A percentile compares a stretch with the other conserved stretches of the same genome.
Evolutionary conservation across 1,140 invertebrate species (phyloP).

Genomic region (Trichoplusia ni): DNA sequence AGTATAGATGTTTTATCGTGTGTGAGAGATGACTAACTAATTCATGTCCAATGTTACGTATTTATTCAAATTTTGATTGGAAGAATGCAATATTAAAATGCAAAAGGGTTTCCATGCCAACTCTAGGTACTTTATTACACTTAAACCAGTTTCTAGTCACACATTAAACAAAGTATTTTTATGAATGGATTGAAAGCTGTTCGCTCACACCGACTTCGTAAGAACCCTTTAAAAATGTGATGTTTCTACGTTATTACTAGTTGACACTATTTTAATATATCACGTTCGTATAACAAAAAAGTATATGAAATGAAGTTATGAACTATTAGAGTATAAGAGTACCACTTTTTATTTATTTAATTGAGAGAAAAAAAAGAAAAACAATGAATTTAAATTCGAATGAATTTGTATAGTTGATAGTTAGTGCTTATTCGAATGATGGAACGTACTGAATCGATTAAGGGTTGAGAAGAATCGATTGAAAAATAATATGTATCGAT

Average conservation of each 20-base stretch:
- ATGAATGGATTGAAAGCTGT: conserved; percentile 30
- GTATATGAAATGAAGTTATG: conserved; percentile 66
- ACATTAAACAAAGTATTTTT: conserved; percentile 23
- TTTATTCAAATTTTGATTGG: background rate
- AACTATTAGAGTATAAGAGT: conserved; percentile 66
- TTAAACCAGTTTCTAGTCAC: conserved; percentile 29
- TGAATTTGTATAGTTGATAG: conserved; percentile 48
- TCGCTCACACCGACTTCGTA: conserved; percentile 59
- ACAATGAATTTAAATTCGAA: conserved; percentile 44
- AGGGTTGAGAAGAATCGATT: conserved; percentile 7
- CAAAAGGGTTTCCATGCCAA: background rate
- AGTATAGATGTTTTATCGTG: background rate
- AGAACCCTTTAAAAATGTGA: conserved; percentile 63
- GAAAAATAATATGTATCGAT: background rate
- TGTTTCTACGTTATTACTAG: conserved; percentile 65
- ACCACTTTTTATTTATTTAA: conserved; percentile 61
- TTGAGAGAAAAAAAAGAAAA: conserved; percentile 36
- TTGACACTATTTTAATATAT: conserved; percentile 72
- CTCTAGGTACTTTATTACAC: conserved; percentile 2
- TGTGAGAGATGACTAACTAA: background rate
- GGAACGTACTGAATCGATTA: conserved; percentile 31
- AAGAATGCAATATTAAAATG: background rate
- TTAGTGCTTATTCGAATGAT: conserved; percentile 40
- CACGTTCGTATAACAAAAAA: conserved; percentile 59
- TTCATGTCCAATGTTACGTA: too few relatives aligned